Evolutionary conservation across 2,888 invertebrate genomes (phyloP), one percentile per base, ranked within the genome.

Genomic region (Therioaphis trifolii): DNA sequence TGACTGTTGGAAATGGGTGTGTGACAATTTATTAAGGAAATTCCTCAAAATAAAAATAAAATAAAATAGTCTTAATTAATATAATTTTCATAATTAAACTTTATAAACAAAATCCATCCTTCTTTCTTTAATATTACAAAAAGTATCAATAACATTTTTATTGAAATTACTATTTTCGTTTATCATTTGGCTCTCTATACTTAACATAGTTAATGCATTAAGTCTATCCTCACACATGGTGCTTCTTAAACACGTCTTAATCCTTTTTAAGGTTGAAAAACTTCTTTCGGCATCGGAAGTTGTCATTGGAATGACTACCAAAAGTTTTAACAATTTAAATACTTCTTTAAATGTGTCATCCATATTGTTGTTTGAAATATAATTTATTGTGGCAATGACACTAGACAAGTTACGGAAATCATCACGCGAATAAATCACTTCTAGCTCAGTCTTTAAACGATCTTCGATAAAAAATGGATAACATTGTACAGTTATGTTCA

Each of bases 141-240:
- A 75, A 3, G 40, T 4, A 9, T 75, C 58, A 40, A 75, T 75
- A 1, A 75, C 40, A 11, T 58, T 76, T 43, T 61, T 1, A 18
- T 76, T 76, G 27, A 76, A 76, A 18, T 2, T 14, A 43, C 14
- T 63, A 43, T 76, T n/a, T 15, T 76, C 12, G 4, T 21, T 43
- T 18, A 76, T 76, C 27, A 76, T 21, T 11, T 11, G 2, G 24
- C 49, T 49, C 18, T 79, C 24, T 35, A 68, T 14, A 71, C 46
- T 79, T 40, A 79, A 15, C 24, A 68, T 69, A 66, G 79, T 24
- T 18, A 68, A 18, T 18, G 66, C 78, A 15, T 66, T 63, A 5
- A 78, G 66, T 46, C 66, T 78, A 2, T 78, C 66, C 21, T 66
- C 78, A n/a, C 24, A 14, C 78, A 78, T 78, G 18, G 40, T 78